Base-by-base conservation (phyloP, 2,888 invertebrate species). In the Drosophila phalerata region DNA sequence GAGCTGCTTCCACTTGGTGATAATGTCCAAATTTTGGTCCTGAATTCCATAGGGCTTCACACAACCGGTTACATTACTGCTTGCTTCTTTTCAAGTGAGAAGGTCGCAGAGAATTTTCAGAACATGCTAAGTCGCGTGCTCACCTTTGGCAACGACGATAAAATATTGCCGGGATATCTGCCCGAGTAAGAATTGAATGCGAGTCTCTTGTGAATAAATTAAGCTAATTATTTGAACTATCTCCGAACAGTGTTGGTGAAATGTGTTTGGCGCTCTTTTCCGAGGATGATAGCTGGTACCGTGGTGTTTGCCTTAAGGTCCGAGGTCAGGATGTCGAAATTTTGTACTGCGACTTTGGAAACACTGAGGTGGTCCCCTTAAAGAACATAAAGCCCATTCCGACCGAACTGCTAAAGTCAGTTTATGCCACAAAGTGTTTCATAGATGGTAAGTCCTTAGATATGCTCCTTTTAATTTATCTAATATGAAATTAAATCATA, bases 271-370 rank as follows among this genome's bases (percentile, higher is more conserved):
- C 69, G 0, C 22, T 69, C 10, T 85, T 40, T 47, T 5, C 9
- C 11, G 88, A 72, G 5, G 85, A 85, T 32, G 43, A 67, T 4
- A 6, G 10, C 3, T 88, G 85, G 88, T 84, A 86, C 42, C 86
- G 85, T 5, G 81, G 69, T 9, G 64, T 76, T 37, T 85, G 88
- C 37, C 28, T 40, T 1, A 47, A 48, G 5, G 22, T 68, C 3
- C 28, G 5, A 1, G 68, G n/a, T 5, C 8, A 67, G 11, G 28
- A 30, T 11, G 69, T 38, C 0, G 15, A 19, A 5, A 70, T 88
- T 34, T 15, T 58, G 0, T 88, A 74, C 34, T 61, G 52, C 4
- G 85, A 85, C 52, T 85, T 67, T 73, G 88, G 88, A 5, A 85
- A 85, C 28, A 2, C 10, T 0, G 84, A 78, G 32, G 1, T 32